Evolutionary conservation across 2,113 vertebrate species (phyloP).

Genomic region (Puntigrus tetrazona): DNA sequence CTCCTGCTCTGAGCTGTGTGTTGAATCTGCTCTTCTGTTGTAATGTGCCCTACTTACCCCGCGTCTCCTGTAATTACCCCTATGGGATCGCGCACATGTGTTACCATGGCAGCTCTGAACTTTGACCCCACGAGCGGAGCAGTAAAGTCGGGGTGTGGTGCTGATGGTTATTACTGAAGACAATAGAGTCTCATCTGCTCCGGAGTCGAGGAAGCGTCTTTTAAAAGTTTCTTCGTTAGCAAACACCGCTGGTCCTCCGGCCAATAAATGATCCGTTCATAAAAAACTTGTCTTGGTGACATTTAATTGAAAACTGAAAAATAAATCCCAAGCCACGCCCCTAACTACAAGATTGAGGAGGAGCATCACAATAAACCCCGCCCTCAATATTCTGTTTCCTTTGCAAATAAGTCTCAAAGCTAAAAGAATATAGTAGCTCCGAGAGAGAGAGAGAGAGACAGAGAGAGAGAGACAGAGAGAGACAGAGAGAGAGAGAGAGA

Average conservation of each 20-base stretch:
- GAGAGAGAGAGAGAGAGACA: too few species aligned
- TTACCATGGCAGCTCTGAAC: conserved; percentile 55
- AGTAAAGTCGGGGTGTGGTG: conserved; percentile 51
- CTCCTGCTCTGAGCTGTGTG: not conserved
- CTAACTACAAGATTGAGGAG: too few species aligned
- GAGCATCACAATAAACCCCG: too few species aligned
- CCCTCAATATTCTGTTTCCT: too few species aligned
- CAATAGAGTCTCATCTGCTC: not conserved
- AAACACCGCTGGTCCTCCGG: too few species aligned
- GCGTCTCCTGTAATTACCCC: conserved; percentile 44
- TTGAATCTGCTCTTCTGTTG: not conserved
- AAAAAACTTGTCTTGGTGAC: too few species aligned
- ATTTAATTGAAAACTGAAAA: too few species aligned
- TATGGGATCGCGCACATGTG: conserved; percentile 36
- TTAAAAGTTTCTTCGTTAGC: not conserved
- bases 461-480: too few species aligned
- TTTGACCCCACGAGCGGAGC: conserved; percentile 49
- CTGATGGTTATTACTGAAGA: conserved; percentile 35
- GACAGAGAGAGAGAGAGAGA: too few species aligned
- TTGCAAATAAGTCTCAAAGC: too few species aligned
- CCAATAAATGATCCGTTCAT: not conserved
- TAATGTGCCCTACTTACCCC: not conserved
- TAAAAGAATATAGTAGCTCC: too few species aligned
- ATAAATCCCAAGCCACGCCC: too few species aligned
- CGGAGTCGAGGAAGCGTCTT: not conserved